Conservation (phyloP, 1,140 invertebrate species). For the Amphibalanus amphitrite region DNA sequence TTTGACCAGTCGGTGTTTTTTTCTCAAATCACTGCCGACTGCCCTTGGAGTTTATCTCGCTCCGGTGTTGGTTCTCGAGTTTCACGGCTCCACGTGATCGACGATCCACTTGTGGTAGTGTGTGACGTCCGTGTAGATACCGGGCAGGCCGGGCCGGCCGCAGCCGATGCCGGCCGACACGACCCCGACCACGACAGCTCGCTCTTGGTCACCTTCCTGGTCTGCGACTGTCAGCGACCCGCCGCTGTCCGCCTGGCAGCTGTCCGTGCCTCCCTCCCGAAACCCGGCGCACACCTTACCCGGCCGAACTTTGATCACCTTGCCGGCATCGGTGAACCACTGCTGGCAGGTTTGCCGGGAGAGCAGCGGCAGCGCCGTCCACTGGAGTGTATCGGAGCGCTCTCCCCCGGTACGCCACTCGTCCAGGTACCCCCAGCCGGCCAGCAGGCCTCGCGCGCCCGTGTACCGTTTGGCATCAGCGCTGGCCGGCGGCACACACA, state of each 20-base stretch:
- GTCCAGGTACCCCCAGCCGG: slow-evolving; percentile 21
- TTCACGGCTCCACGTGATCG: too few relatives aligned
- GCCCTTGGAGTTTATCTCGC: too few relatives aligned
- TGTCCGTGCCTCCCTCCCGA: slow-evolving; percentile 55
- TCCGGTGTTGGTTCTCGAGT: too few relatives aligned
- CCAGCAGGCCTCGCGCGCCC: slow-evolving; percentile 10
- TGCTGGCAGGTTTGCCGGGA: too few relatives aligned
- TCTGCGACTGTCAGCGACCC: slow-evolving; percentile 19
- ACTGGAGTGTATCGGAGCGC: slow-evolving; percentile 8
- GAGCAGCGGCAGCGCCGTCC: slow-evolving; percentile 10
- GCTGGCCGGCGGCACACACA: slow-evolving; percentile 13
- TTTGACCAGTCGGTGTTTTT: too few relatives aligned
- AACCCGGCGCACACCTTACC: slow-evolving; percentile 20
- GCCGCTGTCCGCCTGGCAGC: slow-evolving; percentile 25
- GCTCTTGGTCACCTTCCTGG: slow-evolving; percentile 4
- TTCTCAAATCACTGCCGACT: too few relatives aligned
- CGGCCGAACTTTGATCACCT: too few relatives aligned
- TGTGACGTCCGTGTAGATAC: too few relatives aligned
- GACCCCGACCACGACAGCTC: neutral
- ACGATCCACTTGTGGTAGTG: too few relatives aligned
- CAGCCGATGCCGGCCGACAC: neutral
- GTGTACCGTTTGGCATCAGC: slow-evolving; percentile 7
- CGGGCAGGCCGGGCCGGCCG: neutral
- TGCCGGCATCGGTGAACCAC: too few relatives aligned
- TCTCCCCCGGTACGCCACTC: neutral